Evolutionary conservation across 2,113 vertebrate genomes (phyloP).

Genomic region (Caranx ignobilis): DNA sequence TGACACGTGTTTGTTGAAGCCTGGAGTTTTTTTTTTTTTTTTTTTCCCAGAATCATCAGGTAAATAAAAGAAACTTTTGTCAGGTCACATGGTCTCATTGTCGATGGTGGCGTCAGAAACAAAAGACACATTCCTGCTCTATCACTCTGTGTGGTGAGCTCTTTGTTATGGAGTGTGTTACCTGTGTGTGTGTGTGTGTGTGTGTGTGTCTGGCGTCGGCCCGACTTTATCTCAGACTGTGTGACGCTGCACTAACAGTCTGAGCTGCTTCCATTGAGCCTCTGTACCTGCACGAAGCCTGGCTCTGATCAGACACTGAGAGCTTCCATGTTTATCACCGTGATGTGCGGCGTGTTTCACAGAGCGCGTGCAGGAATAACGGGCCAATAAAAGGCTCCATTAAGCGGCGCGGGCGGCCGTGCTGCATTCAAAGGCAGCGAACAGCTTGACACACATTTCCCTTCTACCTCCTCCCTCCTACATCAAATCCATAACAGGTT

Average conservation of each 20-base stretch:
- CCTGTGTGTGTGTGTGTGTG: constrained; percentile 28
- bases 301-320: constrained; percentile 11
- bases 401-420: constrained; percentile 49
- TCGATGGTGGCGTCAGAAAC: constrained; percentile 11
- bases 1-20: constrained; percentile 56
- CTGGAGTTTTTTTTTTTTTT: neutral
- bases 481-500: constrained; percentile 58
- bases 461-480: constrained; percentile 18
- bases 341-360: constrained; percentile 42
- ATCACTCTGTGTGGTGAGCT: constrained; percentile 1
- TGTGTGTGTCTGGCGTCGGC: neutral
- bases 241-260: constrained; percentile 3
- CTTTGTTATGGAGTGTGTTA: constrained; percentile 33
- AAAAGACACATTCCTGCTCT: constrained; percentile 35
- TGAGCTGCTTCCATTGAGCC: neutral
- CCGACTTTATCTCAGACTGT: constrained; percentile 1
- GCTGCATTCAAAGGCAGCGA: constrained; percentile 51
- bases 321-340: constrained; percentile 19
- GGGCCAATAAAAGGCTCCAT: constrained; percentile 66
- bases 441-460: constrained; percentile 65
- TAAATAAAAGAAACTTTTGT: constrained; percentile 11
- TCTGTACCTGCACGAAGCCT: neutral
- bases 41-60: neutral
- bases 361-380: constrained; percentile 41
- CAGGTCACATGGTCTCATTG: neutral